Evolutionary conservation across 2,888 invertebrate genomes (phyloP), one percentile per base, ranked within the genome.

Genomic region (Altica lythri): DNA sequence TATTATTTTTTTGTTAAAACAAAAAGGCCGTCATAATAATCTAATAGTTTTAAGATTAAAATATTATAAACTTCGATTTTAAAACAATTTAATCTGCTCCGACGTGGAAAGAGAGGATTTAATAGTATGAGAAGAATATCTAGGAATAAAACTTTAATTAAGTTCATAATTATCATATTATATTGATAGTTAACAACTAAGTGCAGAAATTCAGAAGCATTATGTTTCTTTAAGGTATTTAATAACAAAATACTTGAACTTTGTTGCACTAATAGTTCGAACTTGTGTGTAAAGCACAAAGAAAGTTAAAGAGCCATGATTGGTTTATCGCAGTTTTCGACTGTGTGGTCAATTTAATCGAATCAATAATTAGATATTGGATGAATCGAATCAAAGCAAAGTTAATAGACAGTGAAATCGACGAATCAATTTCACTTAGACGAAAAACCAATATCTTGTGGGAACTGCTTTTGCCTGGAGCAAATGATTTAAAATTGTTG

Each of bases 351-450:
- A 62, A 62, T 62, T 60, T 58, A 58, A 53, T 53, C 45, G 35
- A 53, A 48, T 52, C 62, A 50, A 51, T 57, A 57, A 57, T 57
- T 52, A 56, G 54, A 56, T 58, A 48, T 55, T 19, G 40, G 13
- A 19, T 14, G 54, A 22, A 42, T 46, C 43, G 53, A 55, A 61
- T 55, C 47, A 55, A 57, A 62, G 40, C 46, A 46, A 48, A 51
- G 49, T 57, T 62, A 62, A 62, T 62, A 57, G 60, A 62, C 55
- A 58, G 61, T 62, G 54, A 62, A 62, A 62, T 60, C 55, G 57
- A 53, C 43, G 54, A 55, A 54, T 59, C 55, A 56, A 55, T 58
- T 53, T 53, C 53, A 40, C 37, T 45, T 46, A 29, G 44, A 17
- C 34, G 35, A 17, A 38, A 27, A 48, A 51, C 46, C 50, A 40